Conservation (phyloP, 2,113 vertebrate species). For the Paradisaea rubra region DNA sequence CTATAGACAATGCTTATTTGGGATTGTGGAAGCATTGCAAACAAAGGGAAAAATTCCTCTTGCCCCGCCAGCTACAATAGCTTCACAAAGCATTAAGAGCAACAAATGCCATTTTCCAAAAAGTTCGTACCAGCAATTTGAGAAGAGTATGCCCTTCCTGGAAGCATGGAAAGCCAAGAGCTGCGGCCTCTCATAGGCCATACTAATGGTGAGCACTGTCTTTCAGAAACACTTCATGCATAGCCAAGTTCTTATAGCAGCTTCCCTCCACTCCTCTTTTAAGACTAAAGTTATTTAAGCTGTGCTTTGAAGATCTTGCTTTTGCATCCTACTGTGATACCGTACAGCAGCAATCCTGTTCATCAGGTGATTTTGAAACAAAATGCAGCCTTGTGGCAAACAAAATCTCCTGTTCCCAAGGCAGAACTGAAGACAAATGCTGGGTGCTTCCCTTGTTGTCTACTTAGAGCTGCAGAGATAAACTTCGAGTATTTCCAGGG, state of each 20-base stretch:
- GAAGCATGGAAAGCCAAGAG: background rate
- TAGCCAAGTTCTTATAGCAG: background rate
- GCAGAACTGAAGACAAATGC: background rate
- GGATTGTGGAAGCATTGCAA: slow-evolving; percentile 24
- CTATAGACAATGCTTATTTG: slow-evolving; percentile 50
- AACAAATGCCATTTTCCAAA: background rate
- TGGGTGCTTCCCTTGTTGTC: background rate
- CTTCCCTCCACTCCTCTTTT: background rate
- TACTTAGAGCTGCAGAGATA: background rate
- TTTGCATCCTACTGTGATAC: slow-evolving; percentile 24
- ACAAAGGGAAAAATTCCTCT: slow-evolving; percentile 37
- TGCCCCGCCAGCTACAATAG: slow-evolving; percentile 2
- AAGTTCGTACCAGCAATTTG: background rate
- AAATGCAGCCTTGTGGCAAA: background rate
- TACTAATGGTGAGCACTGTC: background rate
- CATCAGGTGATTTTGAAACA: background rate
- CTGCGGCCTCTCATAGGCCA: background rate
- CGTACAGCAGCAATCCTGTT: background rate
- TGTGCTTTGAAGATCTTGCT: slow-evolving; percentile 16
- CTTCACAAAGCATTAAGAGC: slow-evolving; percentile 9
- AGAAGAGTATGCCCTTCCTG: background rate
- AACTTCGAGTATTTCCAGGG: background rate
- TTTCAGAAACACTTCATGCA: background rate
- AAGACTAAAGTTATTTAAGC: background rate
- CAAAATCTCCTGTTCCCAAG: slow-evolving; percentile 1